Conservation (phyloP, 2,113 vertebrate genomes). For the Monarcha castaneiventris region DNA sequence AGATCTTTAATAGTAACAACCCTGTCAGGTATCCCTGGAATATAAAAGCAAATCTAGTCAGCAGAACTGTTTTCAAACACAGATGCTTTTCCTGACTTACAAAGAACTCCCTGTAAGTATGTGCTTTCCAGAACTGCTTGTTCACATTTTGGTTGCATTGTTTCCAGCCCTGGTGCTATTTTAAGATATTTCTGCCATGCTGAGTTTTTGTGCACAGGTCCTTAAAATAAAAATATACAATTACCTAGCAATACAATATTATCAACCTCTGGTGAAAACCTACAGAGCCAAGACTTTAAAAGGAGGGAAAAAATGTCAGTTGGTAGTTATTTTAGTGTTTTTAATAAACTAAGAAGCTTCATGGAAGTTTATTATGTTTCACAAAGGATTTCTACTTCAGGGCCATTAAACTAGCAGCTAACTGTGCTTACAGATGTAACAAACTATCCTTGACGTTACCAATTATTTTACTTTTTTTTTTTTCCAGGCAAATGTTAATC, state of each 20-base stretch:
- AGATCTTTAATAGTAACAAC: not conserved
- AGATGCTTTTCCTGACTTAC: not conserved
- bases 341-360: slow-evolving; percentile 18
- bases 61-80: not conserved
- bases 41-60: not conserved
- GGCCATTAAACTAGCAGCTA: slow-evolving; percentile 18
- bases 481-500: not conserved
- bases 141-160: not conserved
- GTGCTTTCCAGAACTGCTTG: not conserved
- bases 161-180: not conserved
- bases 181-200: not conserved
- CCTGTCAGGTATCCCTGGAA: not conserved
- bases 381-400: not conserved
- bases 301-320: not conserved
- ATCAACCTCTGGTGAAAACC: not conserved
- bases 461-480: not conserved
- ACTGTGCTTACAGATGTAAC: slow-evolving; percentile 22
- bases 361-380: not conserved
- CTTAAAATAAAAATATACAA: not conserved
- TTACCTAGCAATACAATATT: not conserved
- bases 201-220: not conserved
- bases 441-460: not conserved
- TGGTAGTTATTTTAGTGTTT: not conserved
- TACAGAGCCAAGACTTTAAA: not conserved
- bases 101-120: not conserved